Evolutionary conservation across 1,140 invertebrate genomes (phyloP).

Genomic region (Macrotrachela quadricornifera): DNA sequence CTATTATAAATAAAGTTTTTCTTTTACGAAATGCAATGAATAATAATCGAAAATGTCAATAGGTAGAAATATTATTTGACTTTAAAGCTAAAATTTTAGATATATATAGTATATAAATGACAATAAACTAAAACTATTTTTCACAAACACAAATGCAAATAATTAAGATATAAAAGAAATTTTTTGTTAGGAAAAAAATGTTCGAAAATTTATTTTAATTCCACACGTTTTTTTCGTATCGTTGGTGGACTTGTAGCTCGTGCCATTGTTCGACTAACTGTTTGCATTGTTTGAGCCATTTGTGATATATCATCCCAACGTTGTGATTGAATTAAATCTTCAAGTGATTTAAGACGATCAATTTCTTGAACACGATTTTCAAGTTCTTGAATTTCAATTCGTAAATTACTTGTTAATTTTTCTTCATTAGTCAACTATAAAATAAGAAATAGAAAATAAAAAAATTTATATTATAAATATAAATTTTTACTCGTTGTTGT

Average conservation of each 20-base stretch:
- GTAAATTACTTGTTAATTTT: neutral
- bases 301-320: conserved; percentile 29
- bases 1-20: too few species aligned
- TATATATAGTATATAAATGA: too few species aligned
- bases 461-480: neutral
- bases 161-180: too few species aligned
- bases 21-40: too few species aligned
- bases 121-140: too few species aligned
- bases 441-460: neutral
- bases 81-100: too few species aligned
- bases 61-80: too few species aligned
- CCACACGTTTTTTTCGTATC: neutral
- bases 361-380: conserved; percentile 12
- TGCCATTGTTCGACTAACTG: conserved; percentile 20
- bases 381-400: neutral
- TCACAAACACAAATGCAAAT: too few species aligned
- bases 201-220: too few species aligned
- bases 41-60: too few species aligned
- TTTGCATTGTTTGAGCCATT: conserved; percentile 26
- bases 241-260: neutral
- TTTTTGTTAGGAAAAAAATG: too few species aligned
- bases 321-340: conserved; percentile 20
- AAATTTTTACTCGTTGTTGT: neutral
- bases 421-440: neutral
- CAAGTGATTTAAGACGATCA: conserved; percentile 19